Base-by-base conservation (phyloP, 1,140 invertebrate species). In the Phocides pigmalion region DNA sequence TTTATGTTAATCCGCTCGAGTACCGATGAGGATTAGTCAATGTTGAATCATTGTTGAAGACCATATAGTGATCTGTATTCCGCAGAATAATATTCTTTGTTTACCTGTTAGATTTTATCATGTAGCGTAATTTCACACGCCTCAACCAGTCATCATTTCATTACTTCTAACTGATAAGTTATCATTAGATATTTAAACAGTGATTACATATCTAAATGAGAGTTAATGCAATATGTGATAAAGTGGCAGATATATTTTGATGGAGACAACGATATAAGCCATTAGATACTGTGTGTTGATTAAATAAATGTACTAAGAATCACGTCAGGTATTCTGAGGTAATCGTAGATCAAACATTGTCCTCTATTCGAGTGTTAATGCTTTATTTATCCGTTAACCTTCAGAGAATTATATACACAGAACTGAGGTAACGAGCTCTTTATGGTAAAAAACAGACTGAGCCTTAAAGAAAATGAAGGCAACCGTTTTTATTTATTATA, bases 141-240 rank as follows among this genome's bases (percentile, higher is more conserved):
- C 50, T 49, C 17, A 61, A 61, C 32, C 17, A 25, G 50, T 20
- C 32, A 39, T 37, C 16, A 37, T 61, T 61, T 61, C 44, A 47
- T 37, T 59, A 28, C 42, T 47, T 8, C 17, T 49, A 61, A 15
- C 56, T 37, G 28, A 16, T 25, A 58, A 5, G 4, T 8, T 28
- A 28, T 32, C 22, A 28, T 50, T 50, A 50, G 47, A 35, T 46
- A 28, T 58, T 58, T 58, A 15, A 46, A 61, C 22, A 47, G 12
- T 14, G 56, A 61, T 61, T 35, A 61, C 42, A 61, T 61, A 61
- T 47, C 44, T 49, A 20, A 61, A 61, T 61, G 54, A 47, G 44
- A 61, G 28, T 47, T 61, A 35, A 61, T 61, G 56, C 56, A 61
- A 61, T 49, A 35, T 8, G 56, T n/a, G 56, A 61, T 61, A 61